Evolutionary conservation across 2,888 invertebrate genomes (phyloP), one percentile per base, ranked within the genome.

Genomic region (Brachylomia viminalis): DNA sequence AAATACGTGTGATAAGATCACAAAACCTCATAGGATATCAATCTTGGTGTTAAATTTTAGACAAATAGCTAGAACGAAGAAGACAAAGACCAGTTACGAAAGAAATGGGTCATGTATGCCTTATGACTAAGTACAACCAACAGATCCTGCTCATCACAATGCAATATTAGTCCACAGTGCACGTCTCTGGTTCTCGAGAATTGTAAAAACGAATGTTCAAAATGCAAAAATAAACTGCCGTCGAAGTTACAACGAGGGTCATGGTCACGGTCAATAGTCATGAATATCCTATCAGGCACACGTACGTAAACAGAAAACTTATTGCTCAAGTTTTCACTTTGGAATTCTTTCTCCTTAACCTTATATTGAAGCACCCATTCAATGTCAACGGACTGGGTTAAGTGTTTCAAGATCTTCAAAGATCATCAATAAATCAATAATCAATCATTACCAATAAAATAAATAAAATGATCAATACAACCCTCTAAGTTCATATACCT

Each of bases 261-360:
- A 85, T 38, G 82, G 76, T 61, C 85, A 74, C 61, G 69, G 69
- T 62, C 65, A 81, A 75, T 59, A 68, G 82, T 85, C 85, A 68
- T 82, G 82, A 82, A 85, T 85, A 82, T 81, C 75, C 67, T 71
- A 85, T 84, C 61, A 66, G 69, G 58, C 58, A 72, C 81, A 84
- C 84, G 80, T 80, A 62, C 75, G 85, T 84, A 84, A 80, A 80
- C 81, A 84, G 61, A 79, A 84, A 82, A 84, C 27, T 84, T 84
- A 70, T 70, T 70, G 52, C 23, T 62, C 33, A 84, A 84, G 81
- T 84, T 84, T 81, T 30, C 33, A 70, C 85, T 84, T 84, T 20
- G 74, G 27, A 74, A 74, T 84, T 80, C 67, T 52, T 79, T 64
- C 20, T 30, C 49, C 47, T 67, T 49, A 75, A 45, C 79, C 30